phyloP scores from a whole-genome alignment of 2,797 vertebrate genomes.

The Cyclopterus lumpus region DNA sequence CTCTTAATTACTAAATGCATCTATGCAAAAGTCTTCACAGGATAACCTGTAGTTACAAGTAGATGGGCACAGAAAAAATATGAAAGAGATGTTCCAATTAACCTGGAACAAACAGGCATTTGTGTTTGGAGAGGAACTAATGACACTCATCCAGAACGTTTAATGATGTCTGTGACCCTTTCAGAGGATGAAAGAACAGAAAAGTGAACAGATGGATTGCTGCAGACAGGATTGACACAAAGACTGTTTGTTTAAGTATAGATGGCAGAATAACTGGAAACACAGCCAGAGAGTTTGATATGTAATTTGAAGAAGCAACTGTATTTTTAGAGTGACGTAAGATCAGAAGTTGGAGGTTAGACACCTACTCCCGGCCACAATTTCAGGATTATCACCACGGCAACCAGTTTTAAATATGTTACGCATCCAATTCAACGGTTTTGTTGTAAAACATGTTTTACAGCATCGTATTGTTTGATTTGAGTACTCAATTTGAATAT shows the following conservation, averaged over 20 bases:
- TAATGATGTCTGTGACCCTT: constrained; percentile 51
- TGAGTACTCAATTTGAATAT: background rate
- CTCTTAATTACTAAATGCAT: constrained; percentile 1
- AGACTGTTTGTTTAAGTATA: background rate
- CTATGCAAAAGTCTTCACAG: background rate
- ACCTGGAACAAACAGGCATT: constrained; percentile 32
- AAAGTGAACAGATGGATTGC: constrained; percentile 23
- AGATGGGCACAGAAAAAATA: background rate
- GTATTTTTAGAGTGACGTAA: constrained; percentile 9
- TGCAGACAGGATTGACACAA: constrained; percentile 1
- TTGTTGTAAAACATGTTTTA: background rate
- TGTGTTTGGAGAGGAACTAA: constrained; percentile 24
- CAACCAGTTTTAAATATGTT: constrained; percentile 45
- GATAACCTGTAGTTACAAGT: constrained; percentile 6
- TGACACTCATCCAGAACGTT: constrained; percentile 39
- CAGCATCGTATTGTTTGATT: background rate
- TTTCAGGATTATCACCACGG: constrained; percentile 48
- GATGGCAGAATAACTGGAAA: background rate
- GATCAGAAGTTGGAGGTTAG: constrained; percentile 31
- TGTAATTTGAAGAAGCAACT: background rate
- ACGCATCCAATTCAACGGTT: constrained; percentile 1
- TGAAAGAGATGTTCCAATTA: constrained; percentile 32
- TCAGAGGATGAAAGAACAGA: constrained; percentile 50
- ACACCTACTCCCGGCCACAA: constrained; percentile 32
- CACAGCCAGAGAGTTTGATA: background rate